Conservation (phyloP, 2,797 vertebrate species). For the Takifugu ocellatus region DNA sequence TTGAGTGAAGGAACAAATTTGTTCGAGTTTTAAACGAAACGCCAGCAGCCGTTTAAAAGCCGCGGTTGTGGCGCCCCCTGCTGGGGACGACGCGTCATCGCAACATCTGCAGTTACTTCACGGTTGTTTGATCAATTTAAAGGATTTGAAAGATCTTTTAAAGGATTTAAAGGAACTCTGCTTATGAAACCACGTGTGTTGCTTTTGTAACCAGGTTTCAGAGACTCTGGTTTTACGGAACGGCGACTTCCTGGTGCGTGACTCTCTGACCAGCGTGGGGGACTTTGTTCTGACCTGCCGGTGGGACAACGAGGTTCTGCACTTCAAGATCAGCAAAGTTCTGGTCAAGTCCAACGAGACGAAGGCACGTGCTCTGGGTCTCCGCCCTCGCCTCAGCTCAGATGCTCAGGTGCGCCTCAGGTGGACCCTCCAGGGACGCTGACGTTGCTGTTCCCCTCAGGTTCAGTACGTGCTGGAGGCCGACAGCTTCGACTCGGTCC, state of each 20-base stretch:
- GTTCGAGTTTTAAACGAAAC: no score
- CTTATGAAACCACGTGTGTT: no score
- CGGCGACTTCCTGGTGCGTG: constrained; percentile 92
- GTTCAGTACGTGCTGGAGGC: constrained; percentile 92
- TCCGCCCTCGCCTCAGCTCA: neutral
- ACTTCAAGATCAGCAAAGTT: constrained; percentile 96
- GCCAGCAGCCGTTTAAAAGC: no score
- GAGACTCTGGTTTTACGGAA: constrained; percentile 90
- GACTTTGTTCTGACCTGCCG: constrained; percentile 94
- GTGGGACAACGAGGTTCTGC: constrained; percentile 89
- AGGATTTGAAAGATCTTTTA: no score
- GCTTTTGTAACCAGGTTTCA: constrained; percentile 77
- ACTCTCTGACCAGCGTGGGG: constrained; percentile 88
- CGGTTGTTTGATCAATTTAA: no score
- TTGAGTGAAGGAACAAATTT: no score
- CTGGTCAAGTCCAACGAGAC: constrained; percentile 88
- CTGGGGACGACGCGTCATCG: no score
- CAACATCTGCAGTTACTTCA: no score
- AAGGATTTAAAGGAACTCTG: no score
- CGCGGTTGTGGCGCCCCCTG: no score
- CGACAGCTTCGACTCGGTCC: constrained; percentile 91
- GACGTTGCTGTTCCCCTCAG: constrained; percentile 25
- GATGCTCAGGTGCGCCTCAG: no score
- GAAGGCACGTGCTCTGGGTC: constrained; percentile 47
- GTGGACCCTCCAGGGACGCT: neutral